A percentile compares a stretch with the other conserved stretches of the same genome.
These are phyloP conservation scores for Porphyrio hochstetteri DNA, from an alignment of 2,113 vertebrate genomes.

Conservation along the genomic window DNA sequence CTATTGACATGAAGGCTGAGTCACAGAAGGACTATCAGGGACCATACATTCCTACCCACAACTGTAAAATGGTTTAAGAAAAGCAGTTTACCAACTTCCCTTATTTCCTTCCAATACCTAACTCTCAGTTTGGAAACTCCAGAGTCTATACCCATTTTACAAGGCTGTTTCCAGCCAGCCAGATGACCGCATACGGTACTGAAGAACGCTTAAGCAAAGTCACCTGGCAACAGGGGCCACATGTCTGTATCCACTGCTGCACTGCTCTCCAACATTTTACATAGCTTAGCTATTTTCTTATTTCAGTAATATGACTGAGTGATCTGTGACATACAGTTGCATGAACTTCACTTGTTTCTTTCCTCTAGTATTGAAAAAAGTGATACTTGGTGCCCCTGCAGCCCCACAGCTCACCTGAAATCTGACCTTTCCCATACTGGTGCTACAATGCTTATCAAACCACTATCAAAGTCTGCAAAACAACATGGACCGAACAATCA, in stretches of 20 bases:
- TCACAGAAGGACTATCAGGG: neutral
- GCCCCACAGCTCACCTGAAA: neutral
- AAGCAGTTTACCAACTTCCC: neutral
- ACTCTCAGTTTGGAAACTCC: neutral
- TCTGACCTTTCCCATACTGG: neutral
- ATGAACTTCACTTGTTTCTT: neutral
- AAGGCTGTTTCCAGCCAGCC: neutral
- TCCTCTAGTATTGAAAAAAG: neutral
- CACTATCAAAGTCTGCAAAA: neutral
- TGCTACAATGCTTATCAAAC: neutral
- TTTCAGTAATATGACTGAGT: neutral
- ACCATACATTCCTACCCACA: neutral
- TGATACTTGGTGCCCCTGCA: neutral
- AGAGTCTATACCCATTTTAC: neutral
- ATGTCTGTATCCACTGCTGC: rapidly evolving
- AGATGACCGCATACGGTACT: neutral
- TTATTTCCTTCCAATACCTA: neutral
- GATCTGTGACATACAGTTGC: neutral
- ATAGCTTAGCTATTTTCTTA: neutral
- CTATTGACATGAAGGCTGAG: neutral
- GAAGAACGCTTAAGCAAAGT: neutral
- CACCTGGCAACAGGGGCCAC: neutral
- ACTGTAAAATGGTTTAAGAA: neutral
- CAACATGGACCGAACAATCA: neutral
- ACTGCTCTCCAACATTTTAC: neutral